Percentiles rank a stretch among this genome's conserved stretches.
These are phyloP conservation scores for Electrophaes corylata DNA, from an alignment of 2,888 invertebrate species.

Conservation along the genomic window DNA sequence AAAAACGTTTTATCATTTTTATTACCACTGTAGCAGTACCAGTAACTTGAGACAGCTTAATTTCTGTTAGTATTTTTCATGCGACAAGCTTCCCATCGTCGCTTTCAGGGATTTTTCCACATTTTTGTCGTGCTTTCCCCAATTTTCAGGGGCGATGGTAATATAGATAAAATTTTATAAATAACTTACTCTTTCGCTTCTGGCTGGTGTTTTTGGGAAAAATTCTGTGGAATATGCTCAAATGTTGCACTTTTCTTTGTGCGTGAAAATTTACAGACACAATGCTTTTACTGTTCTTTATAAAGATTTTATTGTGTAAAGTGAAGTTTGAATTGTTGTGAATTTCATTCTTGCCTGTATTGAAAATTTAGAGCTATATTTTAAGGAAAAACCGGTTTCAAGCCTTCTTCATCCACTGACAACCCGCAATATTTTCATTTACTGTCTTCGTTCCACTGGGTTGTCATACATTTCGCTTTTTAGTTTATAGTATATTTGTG, in stretches of 20 bases:
- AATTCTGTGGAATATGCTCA: slow-evolving; percentile 8
- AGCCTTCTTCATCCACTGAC: no score
- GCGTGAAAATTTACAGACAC: slow-evolving; percentile 13
- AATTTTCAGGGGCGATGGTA: slow-evolving; percentile 29
- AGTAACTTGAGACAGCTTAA: slow-evolving; percentile 27
- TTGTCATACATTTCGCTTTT: no score
- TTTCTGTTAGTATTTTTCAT: slow-evolving; percentile 42
- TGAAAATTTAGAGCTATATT: neutral
- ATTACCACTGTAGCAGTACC: neutral
- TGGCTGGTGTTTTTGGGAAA: slow-evolving; percentile 13
- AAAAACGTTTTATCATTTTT: neutral
- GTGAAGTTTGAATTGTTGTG: no score
- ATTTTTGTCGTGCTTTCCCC: slow-evolving; percentile 27
- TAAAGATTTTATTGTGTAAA: neutral
- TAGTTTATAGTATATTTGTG: no score
- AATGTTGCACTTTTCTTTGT: slow-evolving; percentile 20
- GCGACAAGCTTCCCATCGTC: slow-evolving; percentile 38
- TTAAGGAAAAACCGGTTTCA: no score
- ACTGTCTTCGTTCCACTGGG: no score
- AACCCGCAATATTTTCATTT: no score
- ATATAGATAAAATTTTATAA: slow-evolving; percentile 41
- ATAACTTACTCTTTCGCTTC: slow-evolving; percentile 29
- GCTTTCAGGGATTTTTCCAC: slow-evolving; percentile 31
- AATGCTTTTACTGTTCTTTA: slow-evolving; percentile 16
- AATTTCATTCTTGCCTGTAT: neutral